Base-by-base conservation (phyloP, 2,113 vertebrate genomes). In the Rana temporaria region DNA sequence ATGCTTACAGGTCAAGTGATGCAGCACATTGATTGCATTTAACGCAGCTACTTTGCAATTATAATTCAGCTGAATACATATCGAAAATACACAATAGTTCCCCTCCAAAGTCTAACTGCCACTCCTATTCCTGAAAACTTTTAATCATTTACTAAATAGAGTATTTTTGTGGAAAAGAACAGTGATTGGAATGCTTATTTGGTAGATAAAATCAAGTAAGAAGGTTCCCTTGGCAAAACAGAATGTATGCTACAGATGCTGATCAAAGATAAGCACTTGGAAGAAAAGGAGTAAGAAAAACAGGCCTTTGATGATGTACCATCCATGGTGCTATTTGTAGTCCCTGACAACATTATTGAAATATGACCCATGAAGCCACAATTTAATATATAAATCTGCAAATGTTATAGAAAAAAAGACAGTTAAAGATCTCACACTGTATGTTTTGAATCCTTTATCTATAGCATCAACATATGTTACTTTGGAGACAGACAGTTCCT, bases 381-480 rank as follows among this genome's bases (percentile, higher is more conserved):
- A 83, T 75, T 83, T 76, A 83, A 76, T 83, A 75, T 68, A 83
- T 60, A 76, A 38, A 57, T 76, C 76, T 83, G 71, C 72, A 76
- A 83, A 83, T 76, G 53, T 60, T 68, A 81, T 73, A 64, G 42
- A 48, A 48, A 81, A 79, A 59, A 76, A 71, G 53, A n/a, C 71
- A 83, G 55, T 42, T 30, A 34, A 75, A 76, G 67, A 52, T 66
- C 24, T 74, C 55, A 20, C 60, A 53, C 64, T 68, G 64, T 62
- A 83, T 76, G 64, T 76, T 83, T 68, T 76, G 52, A 30, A 68
- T 60, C 34, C 53, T 83, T 68, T 76, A 83, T 83, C 63, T 83
- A 38, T 75, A 83, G 72, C 63, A 76, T 83, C 72, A 76, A 76
- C 69, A 74, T 71, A 67, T 82, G 72, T 83, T 83, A 52, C 72